phyloP scores from a whole-genome alignment of 2,888 invertebrate species.

The Drosophila testacea region DNA sequence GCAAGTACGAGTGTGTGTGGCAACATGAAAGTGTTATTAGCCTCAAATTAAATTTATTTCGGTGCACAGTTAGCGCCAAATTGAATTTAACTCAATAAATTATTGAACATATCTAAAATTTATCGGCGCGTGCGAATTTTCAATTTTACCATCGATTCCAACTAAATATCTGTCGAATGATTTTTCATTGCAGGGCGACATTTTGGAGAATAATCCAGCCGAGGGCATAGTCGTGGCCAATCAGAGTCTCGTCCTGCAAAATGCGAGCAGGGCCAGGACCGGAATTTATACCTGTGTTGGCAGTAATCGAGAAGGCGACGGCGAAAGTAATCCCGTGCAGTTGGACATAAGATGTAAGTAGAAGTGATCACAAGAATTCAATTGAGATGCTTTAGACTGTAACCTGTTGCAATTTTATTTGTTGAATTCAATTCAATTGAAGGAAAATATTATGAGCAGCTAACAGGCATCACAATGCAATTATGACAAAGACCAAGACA shows the following conservation, averaged over 20 bases:
- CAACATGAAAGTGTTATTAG: constrained; percentile 80
- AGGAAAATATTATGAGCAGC: background rate
- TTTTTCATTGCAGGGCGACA: constrained; percentile 87
- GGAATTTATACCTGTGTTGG: constrained; percentile 95
- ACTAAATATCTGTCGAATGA: background rate
- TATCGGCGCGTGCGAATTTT: constrained; percentile 19
- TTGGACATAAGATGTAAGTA: constrained; percentile 93
- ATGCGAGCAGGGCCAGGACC: constrained; percentile 90
- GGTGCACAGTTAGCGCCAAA: constrained; percentile 63
- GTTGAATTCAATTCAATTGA: constrained; percentile 3
- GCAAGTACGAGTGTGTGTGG: constrained; percentile 6
- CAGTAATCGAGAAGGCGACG: constrained; percentile 94
- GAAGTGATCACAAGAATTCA: background rate
- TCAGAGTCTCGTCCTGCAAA: constrained; percentile 95
- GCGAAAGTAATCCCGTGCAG: constrained; percentile 93
- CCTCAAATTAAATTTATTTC: constrained; percentile 78
- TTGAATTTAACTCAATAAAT: constrained; percentile 77
- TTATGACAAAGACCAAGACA: constrained; percentile 1
- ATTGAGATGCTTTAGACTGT: background rate
- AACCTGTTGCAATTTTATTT: constrained; percentile 4
- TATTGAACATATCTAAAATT: constrained; percentile 40
- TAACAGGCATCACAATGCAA: constrained; percentile 8
- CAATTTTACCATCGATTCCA: constrained; percentile 13
- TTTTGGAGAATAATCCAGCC: constrained; percentile 91
- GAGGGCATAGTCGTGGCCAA: constrained; percentile 94